Evolutionary conservation across 2,888 invertebrate species (phyloP), one percentile per base, ranked within the genome.

Genomic region (Scaptomyza caliginosa): DNA sequence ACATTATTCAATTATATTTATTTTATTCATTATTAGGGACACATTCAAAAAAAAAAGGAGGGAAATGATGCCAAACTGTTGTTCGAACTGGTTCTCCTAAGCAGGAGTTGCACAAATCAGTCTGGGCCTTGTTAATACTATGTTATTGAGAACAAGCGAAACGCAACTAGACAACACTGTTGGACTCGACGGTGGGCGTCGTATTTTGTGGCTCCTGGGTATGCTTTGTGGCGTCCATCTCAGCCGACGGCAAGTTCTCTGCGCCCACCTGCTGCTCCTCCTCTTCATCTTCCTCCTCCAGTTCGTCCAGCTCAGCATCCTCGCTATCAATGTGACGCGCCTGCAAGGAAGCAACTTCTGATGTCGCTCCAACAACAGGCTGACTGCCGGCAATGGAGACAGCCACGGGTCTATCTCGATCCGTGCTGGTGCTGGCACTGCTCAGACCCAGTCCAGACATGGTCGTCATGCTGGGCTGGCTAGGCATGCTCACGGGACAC

Each of bases 401-500:
- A 6, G 65, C 60, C 1, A 42, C 4, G 23, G 64, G 54, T 10
- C 74, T 50, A 19, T 68, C 75, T 4, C 67, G 52, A 2, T 58
- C 69, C 7, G 63, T 30, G 43, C 67, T 46, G 56, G 38, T 21
- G 34, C 34, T 13, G 40, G 34, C 58, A 45, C 57, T 24, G 23
- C 11, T 60, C 34, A 54, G 4, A 0, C 19, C 45, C 58, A 66
- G 19, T 1, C 13, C 45, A 49, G 19, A 45, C 26, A 67, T n/a
- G n/a, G n/a, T n/a, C n/a, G n/a, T n/a, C n/a, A n/a, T 6, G 17
- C 40, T 38, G 4, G 58, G 38, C 30, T 75, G 17, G 39, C 74
- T 67, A 51, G 83, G 82, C 36, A 90, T 74, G 52, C 79, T 90
- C 3, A 91, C 71, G 0, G 90, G 91, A 56, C 90, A 90, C 90